phyloP scores from a whole-genome alignment of 1,140 invertebrate species.

The Meloidogyne chitwoodi region DNA sequence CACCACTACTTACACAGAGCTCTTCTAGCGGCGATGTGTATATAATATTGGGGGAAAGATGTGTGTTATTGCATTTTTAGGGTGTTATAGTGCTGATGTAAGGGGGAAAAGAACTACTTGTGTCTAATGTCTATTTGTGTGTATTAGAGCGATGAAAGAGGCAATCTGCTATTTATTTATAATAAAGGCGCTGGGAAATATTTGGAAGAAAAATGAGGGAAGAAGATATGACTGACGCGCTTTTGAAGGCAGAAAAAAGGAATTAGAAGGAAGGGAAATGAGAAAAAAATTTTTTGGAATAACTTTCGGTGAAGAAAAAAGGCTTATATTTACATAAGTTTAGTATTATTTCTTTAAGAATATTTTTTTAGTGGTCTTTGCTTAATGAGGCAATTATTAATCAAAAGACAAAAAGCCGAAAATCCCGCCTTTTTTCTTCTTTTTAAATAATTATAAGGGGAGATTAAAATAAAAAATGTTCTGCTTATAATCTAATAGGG shows the following conservation, averaged over 20 bases:
- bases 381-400: neutral
- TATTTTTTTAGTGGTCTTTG: neutral
- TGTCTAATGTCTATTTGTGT: neutral
- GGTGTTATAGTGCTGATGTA: neutral
- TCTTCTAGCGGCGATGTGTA: neutral
- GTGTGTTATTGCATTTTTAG: neutral
- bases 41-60: neutral
- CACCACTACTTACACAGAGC: neutral
- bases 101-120: neutral
- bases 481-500: too few relatives aligned
- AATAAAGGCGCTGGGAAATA: neutral
- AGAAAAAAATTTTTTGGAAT: neutral
- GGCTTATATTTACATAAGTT: neutral
- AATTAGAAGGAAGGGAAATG: neutral
- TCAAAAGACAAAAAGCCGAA: neutral
- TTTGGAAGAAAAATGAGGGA: neutral
- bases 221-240: neutral
- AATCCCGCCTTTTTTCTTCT: too few relatives aligned
- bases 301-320: neutral
- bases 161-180: neutral
- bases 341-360: neutral
- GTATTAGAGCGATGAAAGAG: neutral
- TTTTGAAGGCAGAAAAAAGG: neutral
- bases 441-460: too few relatives aligned
- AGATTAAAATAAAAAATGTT: too few relatives aligned